Evolutionary conservation across 2,797 vertebrate genomes (phyloP).

Genomic region (Sardinella longiceps): DNA sequence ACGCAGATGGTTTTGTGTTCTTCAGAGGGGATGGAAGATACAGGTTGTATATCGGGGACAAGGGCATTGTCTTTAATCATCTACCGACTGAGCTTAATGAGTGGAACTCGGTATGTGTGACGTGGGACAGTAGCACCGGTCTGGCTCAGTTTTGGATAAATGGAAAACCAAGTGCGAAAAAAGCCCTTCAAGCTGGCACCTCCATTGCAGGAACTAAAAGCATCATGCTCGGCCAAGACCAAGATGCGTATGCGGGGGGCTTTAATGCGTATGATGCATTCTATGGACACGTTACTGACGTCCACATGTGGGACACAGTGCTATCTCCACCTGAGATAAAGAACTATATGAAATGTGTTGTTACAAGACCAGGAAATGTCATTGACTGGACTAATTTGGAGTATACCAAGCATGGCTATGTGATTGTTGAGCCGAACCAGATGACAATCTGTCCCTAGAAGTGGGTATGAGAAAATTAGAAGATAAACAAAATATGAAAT

Average conservation of each 20-base stretch:
- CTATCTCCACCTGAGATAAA: slow-evolving; percentile 45
- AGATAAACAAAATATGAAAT: too few species aligned
- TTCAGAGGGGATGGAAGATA: slow-evolving; percentile 30
- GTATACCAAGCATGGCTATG: slow-evolving; percentile 28
- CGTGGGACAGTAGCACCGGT: slow-evolving; percentile 54
- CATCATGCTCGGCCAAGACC: slow-evolving; percentile 1
- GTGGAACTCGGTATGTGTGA: slow-evolving; percentile 58
- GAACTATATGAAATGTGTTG: not conserved
- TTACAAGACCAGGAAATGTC: slow-evolving; percentile 1
- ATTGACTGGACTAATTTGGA: slow-evolving; percentile 42
- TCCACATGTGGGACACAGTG: slow-evolving; percentile 43
- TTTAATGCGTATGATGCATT: slow-evolving; percentile 54
- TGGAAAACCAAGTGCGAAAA: slow-evolving; percentile 54
- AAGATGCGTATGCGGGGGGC: slow-evolving; percentile 6
- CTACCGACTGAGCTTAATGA: not conserved
- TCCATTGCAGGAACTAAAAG: not conserved
- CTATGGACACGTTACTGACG: slow-evolving; percentile 43
- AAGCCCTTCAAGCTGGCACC: slow-evolving; percentile 26
- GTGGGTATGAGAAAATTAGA: too few species aligned
- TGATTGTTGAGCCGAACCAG: slow-evolving; percentile 25
- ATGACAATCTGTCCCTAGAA: not conserved
- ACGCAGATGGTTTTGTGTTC: slow-evolving; percentile 51
- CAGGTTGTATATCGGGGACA: slow-evolving; percentile 21
- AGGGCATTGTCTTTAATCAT: not conserved
- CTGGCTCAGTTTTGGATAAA: slow-evolving; percentile 52